Evolutionary conservation across 2,888 invertebrate genomes (phyloP), one percentile per base, ranked within the genome.

Genomic region (Amaurobius ferox): DNA sequence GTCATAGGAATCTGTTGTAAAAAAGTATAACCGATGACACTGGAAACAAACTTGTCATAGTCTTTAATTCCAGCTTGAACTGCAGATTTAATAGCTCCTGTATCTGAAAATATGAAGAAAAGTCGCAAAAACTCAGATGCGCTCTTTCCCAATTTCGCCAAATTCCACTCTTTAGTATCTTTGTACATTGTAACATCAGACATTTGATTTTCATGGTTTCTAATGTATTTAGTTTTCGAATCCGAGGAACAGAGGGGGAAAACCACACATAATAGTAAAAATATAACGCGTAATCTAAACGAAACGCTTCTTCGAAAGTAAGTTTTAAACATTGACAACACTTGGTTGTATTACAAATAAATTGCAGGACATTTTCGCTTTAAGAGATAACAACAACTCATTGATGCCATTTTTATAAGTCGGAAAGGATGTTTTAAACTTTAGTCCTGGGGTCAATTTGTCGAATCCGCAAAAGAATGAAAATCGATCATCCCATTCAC

Each of bases 1-100:
- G 61, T 35, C 1, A 81, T 7, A 9, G 62, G 62, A 7, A 76
- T 29, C 29, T 81, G 74, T 0, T 66, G n/a, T 13, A 11, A 11
- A 0, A 80, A 67, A 2, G 67, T 30, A 26, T 30, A 67, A 0
- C 1, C 16, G 0, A 81, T 11, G 7, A 55, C 19, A 1, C 19
- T n/a, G 1, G 29, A 11, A 0, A 76, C 0, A 28, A 76, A 40
- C 0, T 23, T 62, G 13, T 72, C 16, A 3, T 29, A 13, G 19
- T 55, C 11, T 23, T 30, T 30, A 0, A 73, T 62, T 16, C 28
- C 64, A 16, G 40, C 9, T 6, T 26, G 26, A 13, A 64, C 11
- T 3, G 30, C 29, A 5, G 23, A 3, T 29, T 64, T 39, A 0
- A 64, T 64, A 7, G 64, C 28, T 16, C 32, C 39, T 1, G 26